Base-by-base conservation (phyloP, 2,113 vertebrate genomes). In the Heterotilapia buettikoferi region DNA sequence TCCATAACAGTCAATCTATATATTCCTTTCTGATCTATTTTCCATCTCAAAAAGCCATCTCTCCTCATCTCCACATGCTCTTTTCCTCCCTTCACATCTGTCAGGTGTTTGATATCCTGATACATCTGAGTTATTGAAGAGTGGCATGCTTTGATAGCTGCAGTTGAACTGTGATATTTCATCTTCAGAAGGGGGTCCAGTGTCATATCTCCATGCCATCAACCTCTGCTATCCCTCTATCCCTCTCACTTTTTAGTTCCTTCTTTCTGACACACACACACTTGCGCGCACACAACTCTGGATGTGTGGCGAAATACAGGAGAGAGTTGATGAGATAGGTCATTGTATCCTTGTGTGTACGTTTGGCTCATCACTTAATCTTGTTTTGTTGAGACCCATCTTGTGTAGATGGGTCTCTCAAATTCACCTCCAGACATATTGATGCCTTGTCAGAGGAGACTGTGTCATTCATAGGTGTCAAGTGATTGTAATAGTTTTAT, bases 361-460 rank as follows among this genome's bases (percentile, higher is more conserved):
- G 68, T 88, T 81, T 82, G 45, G 87, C 87, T 92, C 85, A 87
- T 68, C 45, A 93, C 83, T 83, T 94, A 92, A 94, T 94, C 88
- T 92, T 47, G 83, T 92, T 82, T 66, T 66, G 19, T 13, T 66
- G 6, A 66, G 0, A 21, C 61, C 61, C 61, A 38, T 66, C 33
- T 38, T 47, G 80, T 81, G 56, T 63, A 61, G 78, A 84, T 61
- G 59, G 31, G 21, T 83, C 66, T 73, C 82, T 84, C 68, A 92
- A 90, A 94, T 95, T 95, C 94, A 95, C 93, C 94, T 95, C 92
- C 86, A 94, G 93, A 94, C 92, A 2, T 92, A 94, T 93, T 82
- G 92, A 94, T 24, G 61, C 31, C 1, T 85, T 57, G 18, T 84
- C 50, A 82, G 78, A 94, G 89, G 93, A 90, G 92, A 93, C 88